These are phyloP conservation scores for Tachysurus fulvidraco DNA, from an alignment of 2,113 vertebrate species.

Conservation along the genomic window DNA sequence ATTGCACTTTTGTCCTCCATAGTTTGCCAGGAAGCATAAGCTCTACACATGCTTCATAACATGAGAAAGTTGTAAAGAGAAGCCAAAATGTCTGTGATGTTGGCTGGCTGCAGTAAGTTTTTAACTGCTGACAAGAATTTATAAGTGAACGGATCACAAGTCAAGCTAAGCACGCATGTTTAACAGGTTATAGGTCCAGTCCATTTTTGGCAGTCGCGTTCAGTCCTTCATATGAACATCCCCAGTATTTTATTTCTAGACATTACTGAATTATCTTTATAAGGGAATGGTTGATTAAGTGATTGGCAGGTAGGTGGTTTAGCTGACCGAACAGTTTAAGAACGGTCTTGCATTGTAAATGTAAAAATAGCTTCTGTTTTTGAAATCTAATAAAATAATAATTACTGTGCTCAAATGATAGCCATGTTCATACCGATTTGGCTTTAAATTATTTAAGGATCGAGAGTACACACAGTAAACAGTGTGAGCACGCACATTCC, in stretches of 20 bases:
- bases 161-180: neutral
- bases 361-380: neutral
- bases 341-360: neutral
- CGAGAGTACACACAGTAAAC: neutral
- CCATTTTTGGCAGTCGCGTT: neutral
- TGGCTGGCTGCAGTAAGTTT: neutral
- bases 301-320: neutral
- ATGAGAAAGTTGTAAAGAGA: neutral
- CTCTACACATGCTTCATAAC: neutral
- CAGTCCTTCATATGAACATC: neutral
- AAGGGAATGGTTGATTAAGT: neutral
- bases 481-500: neutral
- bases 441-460: neutral
- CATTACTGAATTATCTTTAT: neutral
- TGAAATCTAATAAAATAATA: neutral
- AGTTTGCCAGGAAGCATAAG: neutral
- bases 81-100: slow-evolving; percentile 6
- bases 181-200: neutral
- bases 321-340: neutral
- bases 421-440: neutral
- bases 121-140: neutral
- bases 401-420: neutral
- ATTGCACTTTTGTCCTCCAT: neutral
- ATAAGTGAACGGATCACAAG: neutral
- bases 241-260: neutral